Percentiles rank a stretch among this genome's conserved stretches.
Evolutionary conservation across 2,888 invertebrate genomes (phyloP).

Genomic region (Hypercompe scribonia): DNA sequence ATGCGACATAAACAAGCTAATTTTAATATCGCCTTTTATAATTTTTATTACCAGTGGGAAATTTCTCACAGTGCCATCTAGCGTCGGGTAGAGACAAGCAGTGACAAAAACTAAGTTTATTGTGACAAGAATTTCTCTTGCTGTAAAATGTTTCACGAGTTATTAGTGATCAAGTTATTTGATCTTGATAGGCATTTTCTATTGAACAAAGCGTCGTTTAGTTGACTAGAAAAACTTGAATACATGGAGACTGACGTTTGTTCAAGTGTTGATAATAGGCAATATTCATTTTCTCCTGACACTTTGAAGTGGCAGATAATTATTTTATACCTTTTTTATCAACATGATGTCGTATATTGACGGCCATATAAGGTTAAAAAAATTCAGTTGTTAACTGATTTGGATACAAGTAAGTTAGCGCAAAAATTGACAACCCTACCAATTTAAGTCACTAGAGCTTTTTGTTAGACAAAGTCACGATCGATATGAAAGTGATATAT

Average conservation of each 20-base stretch:
- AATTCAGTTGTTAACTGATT: too few species aligned
- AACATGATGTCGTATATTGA: not conserved
- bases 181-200: slow-evolving; percentile 54
- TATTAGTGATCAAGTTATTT: slow-evolving; percentile 36
- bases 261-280: not conserved
- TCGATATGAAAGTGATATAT: too few species aligned
- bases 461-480: too few species aligned
- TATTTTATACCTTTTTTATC: not conserved
- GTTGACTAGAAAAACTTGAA: slow-evolving; percentile 29
- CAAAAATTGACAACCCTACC: not conserved
- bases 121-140: slow-evolving; percentile 52
- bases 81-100: slow-evolving; percentile 74
- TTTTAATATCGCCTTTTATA: not conserved
- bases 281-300: slow-evolving; percentile 3
- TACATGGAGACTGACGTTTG: slow-evolving; percentile 26
- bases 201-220: slow-evolving; percentile 44
- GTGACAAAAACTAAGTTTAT: slow-evolving; percentile 59
- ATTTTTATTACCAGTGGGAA: slow-evolving; percentile 22
- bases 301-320: not conserved
- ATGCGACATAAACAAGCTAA: not conserved
- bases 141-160: slow-evolving; percentile 36
- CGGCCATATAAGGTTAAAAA: too few species aligned
- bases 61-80: slow-evolving; percentile 70
- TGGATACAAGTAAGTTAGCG: not conserved
- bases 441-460: not conserved